Base-by-base conservation (phyloP, 2,888 invertebrate genomes). In the Drosophila barbarae region DNA sequence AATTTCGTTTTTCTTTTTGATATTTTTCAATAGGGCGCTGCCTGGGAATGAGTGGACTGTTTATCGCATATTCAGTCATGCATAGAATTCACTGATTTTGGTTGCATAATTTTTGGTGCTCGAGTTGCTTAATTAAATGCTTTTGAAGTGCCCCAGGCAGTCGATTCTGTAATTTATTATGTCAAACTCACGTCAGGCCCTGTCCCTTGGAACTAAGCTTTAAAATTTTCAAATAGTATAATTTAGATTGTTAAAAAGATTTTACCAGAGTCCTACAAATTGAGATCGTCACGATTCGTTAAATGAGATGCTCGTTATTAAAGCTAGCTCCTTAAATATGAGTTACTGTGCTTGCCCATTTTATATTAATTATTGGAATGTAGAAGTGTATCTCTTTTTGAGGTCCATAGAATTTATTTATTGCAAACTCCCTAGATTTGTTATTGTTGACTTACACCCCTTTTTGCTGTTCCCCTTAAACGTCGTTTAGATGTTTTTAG, bases 81-180 rank as follows among this genome's bases (percentile, higher is more conserved):
- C 78, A 81, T 66, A 65, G 71, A 84, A 76, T 71, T 59, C 70
- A 66, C 84, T 76, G 79, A 81, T 78, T 74, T 78, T 49, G 49
- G 58, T 61, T 72, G 84, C 78, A 81, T 81, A 69, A 70, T 73
- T 79, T 75, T 55, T 38, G 69, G 53, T 35, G 34, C 56, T 47
- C 39, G 30, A 39, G 44, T 47, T 80, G 71, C 67, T 69, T 65
- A 77, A 72, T 79, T 70, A 60, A 53, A 64, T 52, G 63, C 60
- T 68, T 47, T 54, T 41, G 39, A 38, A 28, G 18, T n/a, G 36
- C 65, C 61, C 41, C 59, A 61, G 67, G 65, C 67, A 64, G 38
- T 36, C n/a, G 34, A 23, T 26, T n/a, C 32, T 67, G 60, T 70
- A 52, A 64, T 74, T 66, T 72, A 71, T 73, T 71, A 56, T 71